A percentile compares a stretch with the other conserved stretches of the same genome.
These are phyloP conservation scores for Corythoichthys haematopterus DNA, from an alignment of 2,113 vertebrate species.

Conservation along the genomic window DNA sequence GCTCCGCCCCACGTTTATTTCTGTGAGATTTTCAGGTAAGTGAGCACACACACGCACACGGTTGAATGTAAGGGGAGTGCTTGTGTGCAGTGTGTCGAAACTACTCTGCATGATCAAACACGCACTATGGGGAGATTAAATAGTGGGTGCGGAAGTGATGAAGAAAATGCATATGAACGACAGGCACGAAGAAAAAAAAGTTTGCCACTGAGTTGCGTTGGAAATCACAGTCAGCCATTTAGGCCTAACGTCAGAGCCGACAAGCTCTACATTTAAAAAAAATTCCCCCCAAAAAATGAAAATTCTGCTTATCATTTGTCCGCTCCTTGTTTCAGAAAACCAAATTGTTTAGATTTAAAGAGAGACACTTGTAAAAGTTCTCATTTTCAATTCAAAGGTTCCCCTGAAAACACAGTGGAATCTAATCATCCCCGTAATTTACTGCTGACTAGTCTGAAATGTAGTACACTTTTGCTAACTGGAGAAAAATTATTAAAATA, in stretches of 20 bases:
- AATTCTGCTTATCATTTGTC: no score
- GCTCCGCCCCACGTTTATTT: slow-evolving; percentile 28
- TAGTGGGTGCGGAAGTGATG: slow-evolving; percentile 3
- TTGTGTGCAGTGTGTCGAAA: slow-evolving; percentile 25
- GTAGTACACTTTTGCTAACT: no score
- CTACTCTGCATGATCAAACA: slow-evolving; percentile 47
- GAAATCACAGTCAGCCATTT: neutral
- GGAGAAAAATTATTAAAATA: no score
- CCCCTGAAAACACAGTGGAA: no score
- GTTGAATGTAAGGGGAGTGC: slow-evolving; percentile 26
- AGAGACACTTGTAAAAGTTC: no score
- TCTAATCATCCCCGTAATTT: no score
- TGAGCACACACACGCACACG: slow-evolving; percentile 8
- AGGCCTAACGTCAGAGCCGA: neutral
- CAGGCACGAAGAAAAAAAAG: neutral
- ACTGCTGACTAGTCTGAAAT: no score
- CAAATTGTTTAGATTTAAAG: no score
- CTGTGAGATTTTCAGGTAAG: slow-evolving; percentile 51
- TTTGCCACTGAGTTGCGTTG: neutral
- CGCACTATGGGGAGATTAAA: slow-evolving; percentile 12
- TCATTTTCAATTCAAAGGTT: no score
- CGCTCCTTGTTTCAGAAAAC: no score
- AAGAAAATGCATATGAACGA: slow-evolving; percentile 1
- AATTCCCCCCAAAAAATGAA: neutral
- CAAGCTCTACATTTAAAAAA: neutral